Evolutionary conservation across 2,888 invertebrate species (phyloP), one percentile per base, ranked within the genome.

Genomic region (Scotopteryx bipunctaria): DNA sequence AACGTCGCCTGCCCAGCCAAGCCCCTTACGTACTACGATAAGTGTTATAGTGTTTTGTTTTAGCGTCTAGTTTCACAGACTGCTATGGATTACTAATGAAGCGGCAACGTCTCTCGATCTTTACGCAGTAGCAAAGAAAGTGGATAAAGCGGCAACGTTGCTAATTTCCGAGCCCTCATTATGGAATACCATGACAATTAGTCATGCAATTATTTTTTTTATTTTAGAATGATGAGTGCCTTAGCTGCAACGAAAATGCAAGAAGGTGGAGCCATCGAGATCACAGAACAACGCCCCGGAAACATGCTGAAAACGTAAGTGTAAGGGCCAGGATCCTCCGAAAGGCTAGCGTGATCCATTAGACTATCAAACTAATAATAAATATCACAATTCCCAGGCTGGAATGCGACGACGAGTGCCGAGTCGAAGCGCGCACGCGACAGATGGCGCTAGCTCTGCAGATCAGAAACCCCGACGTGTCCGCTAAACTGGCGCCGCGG

Each of bases 371-470:
- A 21, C 11, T 40, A 16, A 33, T 23, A 27, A 27, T 42, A 23
- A 0, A 15, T 17, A 3, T 13, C 1, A 3, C 9, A 14, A 11
- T 5, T 32, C 16, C 0, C 73, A 96, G 96, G 1, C 81, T 99
- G 72, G 97, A 98, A 62, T 99, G 99, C 86, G 97, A 95, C 76
- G 97, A 97, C 61, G 97, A 98, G 68, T 99, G 99, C 81, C 94
- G 95, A 46, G 83, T 95, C 23, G 91, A 96, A 43, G 98, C 98
- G 66, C 94, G 99, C 50, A 98, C 98, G 76, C 93, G 96, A 1
- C 94, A 96, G 41, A 78, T 99, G 57, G 98, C 98, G 5, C 93
- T 97, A 44, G 99, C 98, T 2, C 91, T 99, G 29, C 97, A 98
- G 86, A 96, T 99, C 61, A 94, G 95, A 47, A 97, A 97, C 90